phyloP scores from a whole-genome alignment of 2,113 vertebrate species.

The Indicator maculatus region DNA sequence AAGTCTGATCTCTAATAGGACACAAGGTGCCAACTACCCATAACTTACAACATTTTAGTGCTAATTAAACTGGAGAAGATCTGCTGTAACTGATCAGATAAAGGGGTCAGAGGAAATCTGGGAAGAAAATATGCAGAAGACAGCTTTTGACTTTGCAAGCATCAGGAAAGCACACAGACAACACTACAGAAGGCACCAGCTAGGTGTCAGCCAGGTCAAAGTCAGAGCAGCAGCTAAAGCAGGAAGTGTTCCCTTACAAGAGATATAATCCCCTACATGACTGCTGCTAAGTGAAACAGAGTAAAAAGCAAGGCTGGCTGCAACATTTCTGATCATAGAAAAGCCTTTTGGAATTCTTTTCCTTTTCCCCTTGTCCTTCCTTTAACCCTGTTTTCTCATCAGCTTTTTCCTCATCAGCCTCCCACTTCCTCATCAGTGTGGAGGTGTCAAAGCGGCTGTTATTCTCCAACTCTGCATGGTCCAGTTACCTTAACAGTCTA shows the following conservation, averaged over 20 bases:
- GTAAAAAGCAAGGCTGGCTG: accelerated
- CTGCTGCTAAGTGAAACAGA: background rate
- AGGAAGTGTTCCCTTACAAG: background rate
- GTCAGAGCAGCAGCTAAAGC: background rate
- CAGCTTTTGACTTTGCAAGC: background rate
- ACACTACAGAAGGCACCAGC: background rate
- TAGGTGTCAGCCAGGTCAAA: background rate
- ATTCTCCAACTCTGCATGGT: background rate
- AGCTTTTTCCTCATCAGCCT: background rate
- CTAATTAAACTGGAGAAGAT: background rate
- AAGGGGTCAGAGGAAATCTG: background rate
- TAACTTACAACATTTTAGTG: background rate
- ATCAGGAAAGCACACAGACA: accelerated
- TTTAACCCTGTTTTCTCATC: background rate
- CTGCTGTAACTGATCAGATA: background rate
- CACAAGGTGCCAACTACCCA: background rate
- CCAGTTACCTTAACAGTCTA: background rate
- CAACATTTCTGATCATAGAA: background rate
- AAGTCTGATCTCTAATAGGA: background rate
- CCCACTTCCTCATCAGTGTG: background rate
- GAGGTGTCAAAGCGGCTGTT: background rate
- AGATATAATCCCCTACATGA: accelerated
- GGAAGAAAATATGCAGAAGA: background rate
- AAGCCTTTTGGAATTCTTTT: background rate
- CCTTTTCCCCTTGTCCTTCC: background rate